Percentiles rank a stretch among this genome's conserved stretches.
Evolutionary conservation across 53 echinoderm and acorn worm species (phyloP).

Genomic region (Antedon mediterranea): DNA sequence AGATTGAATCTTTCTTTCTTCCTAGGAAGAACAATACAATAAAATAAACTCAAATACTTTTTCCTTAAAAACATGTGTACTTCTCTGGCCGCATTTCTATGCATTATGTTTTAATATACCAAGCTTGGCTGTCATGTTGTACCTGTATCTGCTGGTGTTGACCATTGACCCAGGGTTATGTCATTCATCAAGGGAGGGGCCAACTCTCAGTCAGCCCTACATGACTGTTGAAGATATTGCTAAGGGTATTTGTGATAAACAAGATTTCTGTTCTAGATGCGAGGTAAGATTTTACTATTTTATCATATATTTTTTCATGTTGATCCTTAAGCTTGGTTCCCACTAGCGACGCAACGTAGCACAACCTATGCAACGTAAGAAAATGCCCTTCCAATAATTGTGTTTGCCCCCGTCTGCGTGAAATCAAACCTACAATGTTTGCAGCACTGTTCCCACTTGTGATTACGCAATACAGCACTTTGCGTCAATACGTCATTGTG

Average conservation of each 20-base stretch:
- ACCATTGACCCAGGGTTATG: constrained; percentile 52
- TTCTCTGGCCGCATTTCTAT: constrained; percentile 44
- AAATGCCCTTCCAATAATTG: too few relatives aligned
- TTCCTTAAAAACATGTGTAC: constrained; percentile 34
- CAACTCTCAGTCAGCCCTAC: constrained; percentile 14
- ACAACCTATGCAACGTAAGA: too few relatives aligned
- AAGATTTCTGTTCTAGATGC: constrained; percentile 50
- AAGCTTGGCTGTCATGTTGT: constrained; percentile 27
- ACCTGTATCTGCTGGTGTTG: constrained; percentile 45
- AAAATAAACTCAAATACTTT: not conserved
- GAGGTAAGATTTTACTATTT: constrained; percentile 35
- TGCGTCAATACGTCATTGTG: too few relatives aligned
- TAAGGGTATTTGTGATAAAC: constrained; percentile 16
- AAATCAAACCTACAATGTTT: too few relatives aligned
- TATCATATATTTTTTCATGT: too few relatives aligned
- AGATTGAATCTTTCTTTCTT: too few relatives aligned
- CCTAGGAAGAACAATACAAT: too few relatives aligned
- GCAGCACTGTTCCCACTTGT: too few relatives aligned
- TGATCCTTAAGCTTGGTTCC: too few relatives aligned
- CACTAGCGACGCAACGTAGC: not conserved
- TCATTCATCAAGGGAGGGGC: constrained; percentile 21
- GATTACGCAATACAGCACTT: too few relatives aligned
- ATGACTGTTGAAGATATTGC: constrained; percentile 57
- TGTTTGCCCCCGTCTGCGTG: too few relatives aligned
- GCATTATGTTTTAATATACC: constrained; percentile 37